Base-by-base conservation (phyloP, 2,113 vertebrate species). In the Capreolus pygargus region DNA sequence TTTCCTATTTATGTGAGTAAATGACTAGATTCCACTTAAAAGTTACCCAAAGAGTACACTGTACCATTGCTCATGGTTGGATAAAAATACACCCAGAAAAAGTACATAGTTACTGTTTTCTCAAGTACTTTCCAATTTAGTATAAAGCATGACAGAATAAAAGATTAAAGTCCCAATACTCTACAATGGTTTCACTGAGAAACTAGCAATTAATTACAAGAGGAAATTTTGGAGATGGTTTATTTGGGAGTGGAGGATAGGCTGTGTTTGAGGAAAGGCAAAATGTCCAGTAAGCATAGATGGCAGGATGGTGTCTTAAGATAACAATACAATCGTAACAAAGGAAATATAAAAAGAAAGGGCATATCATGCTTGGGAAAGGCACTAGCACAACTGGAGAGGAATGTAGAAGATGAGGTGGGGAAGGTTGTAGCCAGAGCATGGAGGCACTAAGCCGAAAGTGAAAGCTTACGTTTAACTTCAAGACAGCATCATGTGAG, bases 121-220 rank as follows among this genome's bases (percentile, higher is more conserved):
- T 85, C 27, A 78, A 81, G 16, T 84, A 94, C 64, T n/a, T 94
- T 61, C 13, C 86, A 89, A 95, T 94, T 92, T 91, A 78, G 70
- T 92, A 33, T 54, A 74, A 8, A 87, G 19, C 39, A 88, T 28
- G 54, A 86, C 16, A 36, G 47, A 86, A 76, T 54, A 58, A 79
- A 89, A 55, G 11, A 28, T 36, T 81, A 88, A 96, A 93, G 30
- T 60, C 14, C 15, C 2, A 86, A 3, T 8, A 25, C 1, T 28
- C 6, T 74, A 45, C 30, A 67, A 70, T 1, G 7, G 7, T 60
- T 93, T 11, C 9, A 54, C 16, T 2, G 57, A 81, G 17, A 85
- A 97, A 1, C 50, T 70, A 86, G 30, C 7, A 47, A 70, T 76
- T 76, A 86, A 82, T 86, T 86, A 14, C 54, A 85, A 90, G 86